A percentile compares a stretch with the other conserved stretches of the same genome.
Conservation (phyloP, 2,888 invertebrate species). For the Tuta absoluta region DNA sequence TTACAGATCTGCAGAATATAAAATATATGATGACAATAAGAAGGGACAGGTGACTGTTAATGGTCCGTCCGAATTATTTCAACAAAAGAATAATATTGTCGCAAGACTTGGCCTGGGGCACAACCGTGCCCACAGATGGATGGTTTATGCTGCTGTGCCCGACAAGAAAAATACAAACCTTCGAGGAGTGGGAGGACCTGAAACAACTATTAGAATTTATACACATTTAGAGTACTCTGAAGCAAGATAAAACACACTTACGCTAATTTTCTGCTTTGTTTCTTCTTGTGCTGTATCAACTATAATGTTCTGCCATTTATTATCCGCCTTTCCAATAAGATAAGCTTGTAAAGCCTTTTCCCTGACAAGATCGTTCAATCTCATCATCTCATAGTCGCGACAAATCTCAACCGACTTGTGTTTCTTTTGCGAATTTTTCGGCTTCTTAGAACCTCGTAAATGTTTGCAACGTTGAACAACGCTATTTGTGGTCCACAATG, state of each 20-base stretch:
- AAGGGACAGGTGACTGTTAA: too few relatives aligned
- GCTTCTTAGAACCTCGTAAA: not conserved
- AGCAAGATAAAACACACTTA: not conserved
- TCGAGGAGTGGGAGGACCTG: too few relatives aligned
- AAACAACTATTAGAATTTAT: not conserved
- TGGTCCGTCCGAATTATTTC: too few relatives aligned
- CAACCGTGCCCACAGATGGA: too few relatives aligned
- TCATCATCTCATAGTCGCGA: not conserved
- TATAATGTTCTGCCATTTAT: conserved; percentile 8
- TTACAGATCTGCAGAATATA: conserved; percentile 7
- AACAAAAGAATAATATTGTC: too few relatives aligned
- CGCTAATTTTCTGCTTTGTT: not conserved
- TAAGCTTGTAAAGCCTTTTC: not conserved
- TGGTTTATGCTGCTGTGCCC: too few relatives aligned
- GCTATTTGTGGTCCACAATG: not conserved
- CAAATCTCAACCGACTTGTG: not conserved
- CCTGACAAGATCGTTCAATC: not conserved
- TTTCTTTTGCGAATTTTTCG: not conserved
- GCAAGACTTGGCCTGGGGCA: too few relatives aligned
- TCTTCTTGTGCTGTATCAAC: not conserved
- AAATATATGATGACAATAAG: not conserved
- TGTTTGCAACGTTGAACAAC: not conserved
- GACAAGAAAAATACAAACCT: too few relatives aligned
- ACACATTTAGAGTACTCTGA: not conserved
- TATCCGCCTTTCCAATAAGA: not conserved